Evolutionary conservation across 2,888 invertebrate species (phyloP).

Genomic region (Euclidia mi): DNA sequence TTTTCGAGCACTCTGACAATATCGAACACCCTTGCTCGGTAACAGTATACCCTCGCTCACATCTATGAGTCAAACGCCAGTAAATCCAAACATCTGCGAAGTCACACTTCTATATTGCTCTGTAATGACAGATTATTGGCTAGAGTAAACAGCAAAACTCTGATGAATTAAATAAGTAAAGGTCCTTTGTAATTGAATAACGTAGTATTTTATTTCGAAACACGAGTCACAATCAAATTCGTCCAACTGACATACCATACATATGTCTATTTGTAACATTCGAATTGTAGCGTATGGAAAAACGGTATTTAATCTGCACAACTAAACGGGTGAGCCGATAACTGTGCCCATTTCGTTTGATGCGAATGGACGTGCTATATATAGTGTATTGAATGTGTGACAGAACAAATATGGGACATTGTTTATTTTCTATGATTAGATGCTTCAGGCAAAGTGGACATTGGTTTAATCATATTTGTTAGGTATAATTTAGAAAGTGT

Average conservation of each 20-base stretch:
- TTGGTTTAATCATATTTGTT: slow-evolving; percentile 12
- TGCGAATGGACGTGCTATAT: slow-evolving; percentile 14
- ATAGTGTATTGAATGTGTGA: slow-evolving; percentile 49
- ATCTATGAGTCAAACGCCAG: too few species aligned
- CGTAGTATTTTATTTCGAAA: too few species aligned
- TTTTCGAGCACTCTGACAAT: too few species aligned
- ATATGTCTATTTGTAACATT: slow-evolving; percentile 21
- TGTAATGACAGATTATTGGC: too few species aligned
- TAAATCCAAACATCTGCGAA: too few species aligned
- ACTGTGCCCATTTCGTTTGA: slow-evolving; percentile 1
- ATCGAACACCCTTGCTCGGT: too few species aligned
- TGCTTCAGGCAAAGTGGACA: slow-evolving; percentile 53
- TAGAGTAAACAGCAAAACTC: too few species aligned
- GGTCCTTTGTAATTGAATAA: too few species aligned
- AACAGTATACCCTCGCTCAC: too few species aligned
- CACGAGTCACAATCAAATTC: slow-evolving; percentile 20
- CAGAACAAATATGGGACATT: slow-evolving; percentile 57
- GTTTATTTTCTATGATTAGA: slow-evolving; percentile 69
- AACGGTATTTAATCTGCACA: slow-evolving; percentile 32
- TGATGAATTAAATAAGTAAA: too few species aligned
- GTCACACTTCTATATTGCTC: too few species aligned
- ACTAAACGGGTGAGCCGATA: slow-evolving; percentile 11
- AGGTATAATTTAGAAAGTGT: too few species aligned
- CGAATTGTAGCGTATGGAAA: slow-evolving; percentile 26
- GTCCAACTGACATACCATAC: slow-evolving; percentile 20